Evolutionary conservation across 2,113 vertebrate species (phyloP).

Genomic region (Lophochroa leadbeateri): DNA sequence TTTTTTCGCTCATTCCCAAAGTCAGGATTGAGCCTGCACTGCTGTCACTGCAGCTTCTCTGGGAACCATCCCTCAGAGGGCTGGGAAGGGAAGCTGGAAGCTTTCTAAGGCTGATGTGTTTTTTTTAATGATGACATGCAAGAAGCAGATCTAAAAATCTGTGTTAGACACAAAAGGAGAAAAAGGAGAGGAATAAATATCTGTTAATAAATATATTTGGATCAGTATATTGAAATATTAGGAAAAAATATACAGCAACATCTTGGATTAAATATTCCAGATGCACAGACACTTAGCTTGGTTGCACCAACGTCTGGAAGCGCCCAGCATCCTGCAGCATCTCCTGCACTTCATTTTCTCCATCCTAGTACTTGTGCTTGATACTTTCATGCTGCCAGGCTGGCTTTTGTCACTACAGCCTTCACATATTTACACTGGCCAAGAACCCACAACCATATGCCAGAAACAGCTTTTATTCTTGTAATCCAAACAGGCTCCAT

Average conservation of each 20-base stretch:
- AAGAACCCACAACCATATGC: background rate
- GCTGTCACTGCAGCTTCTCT: background rate
- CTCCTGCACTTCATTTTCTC: background rate
- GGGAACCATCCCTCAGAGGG: background rate
- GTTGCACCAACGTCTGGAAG: background rate
- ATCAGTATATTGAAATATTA: background rate
- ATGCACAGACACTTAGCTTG: background rate
- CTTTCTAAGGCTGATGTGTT: background rate
- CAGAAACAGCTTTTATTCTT: conserved; percentile 45
- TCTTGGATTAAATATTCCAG: background rate
- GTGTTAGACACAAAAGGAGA: background rate
- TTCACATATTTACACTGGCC: background rate
- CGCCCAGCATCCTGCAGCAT: background rate
- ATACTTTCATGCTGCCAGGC: background rate
- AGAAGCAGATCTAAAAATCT: background rate
- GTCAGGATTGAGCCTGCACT: accelerated
- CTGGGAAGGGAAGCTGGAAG: background rate
- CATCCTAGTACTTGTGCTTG: background rate
- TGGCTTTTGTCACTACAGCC: background rate
- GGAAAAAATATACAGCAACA: background rate
- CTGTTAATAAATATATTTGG: background rate
- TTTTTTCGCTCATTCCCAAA: background rate
- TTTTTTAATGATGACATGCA: background rate
- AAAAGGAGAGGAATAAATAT: background rate
- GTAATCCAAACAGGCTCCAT: background rate